Percentiles rank a stretch among this genome's conserved stretches.
Conservation (phyloP, 2,888 invertebrate species). For the Hemithea aestivaria region DNA sequence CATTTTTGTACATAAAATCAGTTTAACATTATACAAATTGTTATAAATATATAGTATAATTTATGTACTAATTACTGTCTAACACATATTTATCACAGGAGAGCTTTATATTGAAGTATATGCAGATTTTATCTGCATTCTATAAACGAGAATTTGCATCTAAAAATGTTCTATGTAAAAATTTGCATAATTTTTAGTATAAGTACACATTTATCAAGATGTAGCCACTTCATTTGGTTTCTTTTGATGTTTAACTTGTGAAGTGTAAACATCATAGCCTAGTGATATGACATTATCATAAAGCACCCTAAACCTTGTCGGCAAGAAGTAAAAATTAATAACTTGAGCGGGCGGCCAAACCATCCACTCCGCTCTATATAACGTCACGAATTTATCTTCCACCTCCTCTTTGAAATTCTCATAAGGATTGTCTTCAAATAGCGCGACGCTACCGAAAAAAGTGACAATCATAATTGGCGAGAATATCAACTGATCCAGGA, state of each 20-base stretch:
- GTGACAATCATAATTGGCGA: slow-evolving; percentile 90
- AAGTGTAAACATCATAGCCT: slow-evolving; percentile 93
- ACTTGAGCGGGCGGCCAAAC: slow-evolving; percentile 97
- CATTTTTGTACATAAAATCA: slow-evolving; percentile 24
- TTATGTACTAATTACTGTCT: slow-evolving; percentile 24
- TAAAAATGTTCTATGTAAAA: slow-evolving; percentile 8
- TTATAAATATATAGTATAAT: slow-evolving; percentile 19
- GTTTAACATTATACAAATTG: slow-evolving; percentile 23
- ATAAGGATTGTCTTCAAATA: slow-evolving; percentile 83
- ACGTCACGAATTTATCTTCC: slow-evolving; percentile 84
- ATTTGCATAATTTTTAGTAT: slow-evolving; percentile 2
- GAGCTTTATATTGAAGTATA: slow-evolving; percentile 33
- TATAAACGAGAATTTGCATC: slow-evolving; percentile 9
- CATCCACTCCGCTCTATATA: slow-evolving; percentile 94
- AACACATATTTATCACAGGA: slow-evolving; percentile 52
- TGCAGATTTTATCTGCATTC: slow-evolving; percentile 25
- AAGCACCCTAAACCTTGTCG: slow-evolving; percentile 90
- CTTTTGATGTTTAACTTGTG: slow-evolving; percentile 85
- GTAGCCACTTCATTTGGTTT: slow-evolving; percentile 6
- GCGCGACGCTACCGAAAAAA: slow-evolving; percentile 88
- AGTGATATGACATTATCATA: slow-evolving; percentile 94
- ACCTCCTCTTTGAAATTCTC: slow-evolving; percentile 85
- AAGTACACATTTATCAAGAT: slow-evolving; percentile 7
- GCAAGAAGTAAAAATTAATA: slow-evolving; percentile 93
- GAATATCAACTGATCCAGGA: slow-evolving; percentile 91